Percentiles rank a stretch among this genome's conserved stretches.
Conservation (phyloP, 1,140 invertebrate species). For the Delia radicum region DNA sequence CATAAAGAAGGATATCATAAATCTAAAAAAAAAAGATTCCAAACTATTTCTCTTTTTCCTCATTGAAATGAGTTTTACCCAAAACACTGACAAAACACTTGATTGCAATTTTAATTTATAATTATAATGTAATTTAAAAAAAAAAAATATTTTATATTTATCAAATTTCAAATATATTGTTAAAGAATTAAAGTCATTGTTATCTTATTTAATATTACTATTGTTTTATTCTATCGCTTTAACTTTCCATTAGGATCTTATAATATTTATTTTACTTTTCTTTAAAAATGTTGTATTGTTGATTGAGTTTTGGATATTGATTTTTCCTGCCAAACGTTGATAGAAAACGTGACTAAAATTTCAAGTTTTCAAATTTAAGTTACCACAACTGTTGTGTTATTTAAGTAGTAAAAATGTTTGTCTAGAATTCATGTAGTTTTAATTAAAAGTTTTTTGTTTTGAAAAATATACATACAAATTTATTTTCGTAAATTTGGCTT, state of each 20-base stretch:
- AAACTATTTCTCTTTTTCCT: too few species aligned
- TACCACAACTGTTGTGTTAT: not conserved
- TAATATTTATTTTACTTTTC: not conserved
- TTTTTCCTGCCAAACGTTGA: not conserved
- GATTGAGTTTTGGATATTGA: conserved; percentile 10
- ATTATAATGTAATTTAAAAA: not conserved
- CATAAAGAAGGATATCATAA: conserved; percentile 16
- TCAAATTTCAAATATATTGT: not conserved
- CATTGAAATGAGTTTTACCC: not conserved
- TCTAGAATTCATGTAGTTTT: not conserved
- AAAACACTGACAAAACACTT: not conserved
- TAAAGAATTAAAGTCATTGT: not conserved
- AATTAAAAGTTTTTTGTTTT: not conserved
- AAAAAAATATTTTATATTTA: not conserved
- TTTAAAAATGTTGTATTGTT: not conserved
- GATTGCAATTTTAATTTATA: not conserved
- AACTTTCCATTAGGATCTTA: not conserved
- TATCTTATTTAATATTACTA: not conserved
- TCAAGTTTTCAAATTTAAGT: not conserved
- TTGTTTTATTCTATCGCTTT: not conserved
- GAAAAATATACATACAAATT: too few species aligned
- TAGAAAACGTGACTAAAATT: conserved; percentile 1
- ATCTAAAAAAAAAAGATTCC: not conserved
- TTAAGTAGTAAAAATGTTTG: not conserved
- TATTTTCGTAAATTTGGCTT: too few species aligned